Base-by-base conservation (phyloP, 2,888 invertebrate species). In the Thera obeliscata region DNA sequence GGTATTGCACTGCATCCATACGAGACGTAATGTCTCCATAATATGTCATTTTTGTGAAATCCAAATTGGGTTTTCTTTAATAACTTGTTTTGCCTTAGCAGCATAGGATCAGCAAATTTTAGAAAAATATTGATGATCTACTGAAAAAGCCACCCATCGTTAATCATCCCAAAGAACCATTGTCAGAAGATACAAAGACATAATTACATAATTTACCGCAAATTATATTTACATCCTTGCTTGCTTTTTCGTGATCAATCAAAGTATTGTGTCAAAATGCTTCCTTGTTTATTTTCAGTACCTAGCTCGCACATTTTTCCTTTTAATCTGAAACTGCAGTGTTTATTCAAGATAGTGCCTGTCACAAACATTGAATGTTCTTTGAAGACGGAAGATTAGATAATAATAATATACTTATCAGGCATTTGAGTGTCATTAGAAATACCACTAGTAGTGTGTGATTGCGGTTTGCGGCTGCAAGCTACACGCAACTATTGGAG, bases 161-260 rank as follows among this genome's bases (percentile, higher is more conserved):
- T n/a, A n/a, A n/a, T n/a, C n/a, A n/a, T n/a, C n/a, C n/a, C n/a
- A n/a, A n/a, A n/a, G n/a, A n/a, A n/a, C n/a, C n/a, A n/a, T n/a
- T 22, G 22, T 22, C 22, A 22, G 22, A 22, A 22, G 22, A 22
- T 22, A 22, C 22, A 22, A 1, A 22, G 22, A 22, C 1, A 22
- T 22, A 22, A 22, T 50, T 48, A 22, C 36, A 43, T 52, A 61
- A 66, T 52, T 8, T 8, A 57, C 36, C 50, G 38, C 54, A 55
- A 62, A 58, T 58, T 61, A 57, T 46, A 55, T 48, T 52, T 7
- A 52, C 52, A 64, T 38, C 38, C 41, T 48, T 11, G 38, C 36
- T n/a, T 50, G 57, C 33, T 64, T 61, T 61, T 67, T 54, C 55
- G 48, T 35, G 61, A 68, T 68, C 61, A 64, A 67, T 64, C 57